Evolutionary conservation across 92 coral and sea anemone species (phyloP), one percentile per base, ranked within the genome.

Genomic region (Metridium senile): DNA sequence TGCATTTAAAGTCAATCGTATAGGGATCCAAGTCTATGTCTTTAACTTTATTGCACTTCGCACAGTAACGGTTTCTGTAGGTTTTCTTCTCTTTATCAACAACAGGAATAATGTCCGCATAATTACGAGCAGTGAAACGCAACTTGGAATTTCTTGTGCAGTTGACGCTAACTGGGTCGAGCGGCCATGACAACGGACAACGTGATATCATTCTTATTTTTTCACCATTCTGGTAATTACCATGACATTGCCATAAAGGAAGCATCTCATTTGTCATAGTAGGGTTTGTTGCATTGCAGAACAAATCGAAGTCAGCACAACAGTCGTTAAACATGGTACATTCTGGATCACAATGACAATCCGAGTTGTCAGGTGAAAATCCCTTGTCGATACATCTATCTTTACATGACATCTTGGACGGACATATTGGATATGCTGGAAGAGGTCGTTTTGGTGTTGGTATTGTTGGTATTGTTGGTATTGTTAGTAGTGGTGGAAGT

Each of bases 21-120:
- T 70, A 79, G 11, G 52, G 47, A 2, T 56, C 39, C 29, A 79
- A 11, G 26, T 61, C 58, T 13, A 17, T 27, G 3, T 20, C 11
- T 13, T 27, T 23, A n/a, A 54, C 76, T 35, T 70, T 59, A 29
- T 70, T 33, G 51, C 84, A 79, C 17, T 20, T 21, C 11, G 84
- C 84, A 70, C 84, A 79, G 62, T 29, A 57, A 0, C 43, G 30
- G 56, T 79, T 79, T 10, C 26, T 33, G 62, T 68, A 79, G n/a
- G 69, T 39, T 39, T 39, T 70, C 57, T 53, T 56, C 23, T 66
- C 66, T 26, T 30, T 34, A 43, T 35, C 62, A 26, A 68, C 65
- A 32, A 78, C 83, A 21, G 83, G 83, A 23, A 78, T 32, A 21
- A 23, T 32, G 33, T 65, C 49, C 8, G 49, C 49, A 13, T 39